Evolutionary conservation across 2,113 vertebrate genomes (phyloP).

Genomic region (Eublepharis macularius): DNA sequence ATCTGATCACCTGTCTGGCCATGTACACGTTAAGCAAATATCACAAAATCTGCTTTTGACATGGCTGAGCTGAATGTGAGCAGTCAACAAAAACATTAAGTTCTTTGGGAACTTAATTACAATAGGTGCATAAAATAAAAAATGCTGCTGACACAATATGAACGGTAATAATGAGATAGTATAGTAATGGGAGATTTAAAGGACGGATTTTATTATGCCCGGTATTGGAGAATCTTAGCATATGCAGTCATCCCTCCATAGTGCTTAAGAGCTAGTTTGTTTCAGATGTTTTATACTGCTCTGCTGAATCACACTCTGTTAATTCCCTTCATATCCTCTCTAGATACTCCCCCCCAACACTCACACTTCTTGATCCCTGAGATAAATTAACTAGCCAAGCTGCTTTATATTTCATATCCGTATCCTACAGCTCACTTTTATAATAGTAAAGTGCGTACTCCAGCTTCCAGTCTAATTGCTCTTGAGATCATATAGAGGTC

Average conservation of each 20-base stretch:
- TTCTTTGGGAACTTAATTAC: constrained; percentile 53
- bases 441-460: constrained; percentile 18
- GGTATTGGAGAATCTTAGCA: constrained; percentile 32
- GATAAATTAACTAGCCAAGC: constrained; percentile 18
- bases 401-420: not conserved
- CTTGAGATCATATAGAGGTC: constrained; percentile 50
- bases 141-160: constrained; percentile 66
- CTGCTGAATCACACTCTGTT: constrained; percentile 9
- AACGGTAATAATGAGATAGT: constrained; percentile 55
- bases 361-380: not conserved
- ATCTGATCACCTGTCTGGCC: not conserved
- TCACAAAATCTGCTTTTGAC: constrained; percentile 31
- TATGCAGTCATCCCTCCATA: not conserved
- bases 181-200: constrained; percentile 53
- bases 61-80: constrained; percentile 27
- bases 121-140: constrained; percentile 62
- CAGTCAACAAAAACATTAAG: constrained; percentile 33
- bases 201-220: constrained; percentile 48
- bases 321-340: constrained; percentile 23
- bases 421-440: constrained; percentile 41
- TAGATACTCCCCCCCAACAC: not conserved
- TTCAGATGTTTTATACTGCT: constrained; percentile 49
- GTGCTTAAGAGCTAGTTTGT: constrained; percentile 51
- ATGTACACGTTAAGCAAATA: not conserved
- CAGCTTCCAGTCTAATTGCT: constrained; percentile 47